Percentiles rank a stretch among this genome's conserved stretches.
phyloP scores from a whole-genome alignment of 2,888 invertebrate genomes.

The Andrena bicolor region DNA sequence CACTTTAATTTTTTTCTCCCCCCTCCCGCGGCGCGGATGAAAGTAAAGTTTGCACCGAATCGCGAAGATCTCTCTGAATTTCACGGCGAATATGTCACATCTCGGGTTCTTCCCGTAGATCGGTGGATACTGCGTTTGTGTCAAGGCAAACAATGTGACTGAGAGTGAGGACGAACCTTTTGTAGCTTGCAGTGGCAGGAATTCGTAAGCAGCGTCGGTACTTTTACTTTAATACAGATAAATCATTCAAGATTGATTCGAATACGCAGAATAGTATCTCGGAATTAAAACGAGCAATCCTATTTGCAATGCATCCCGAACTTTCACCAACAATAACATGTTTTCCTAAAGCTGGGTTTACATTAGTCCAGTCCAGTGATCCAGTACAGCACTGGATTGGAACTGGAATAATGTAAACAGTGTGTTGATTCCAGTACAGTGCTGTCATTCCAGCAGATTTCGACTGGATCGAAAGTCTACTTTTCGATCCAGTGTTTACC shows the following conservation, averaged over 20 bases:
- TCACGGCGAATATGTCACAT: constrained; percentile 3
- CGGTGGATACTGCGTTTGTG: background rate
- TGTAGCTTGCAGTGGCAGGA: background rate
- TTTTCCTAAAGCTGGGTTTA: no score
- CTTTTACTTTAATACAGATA: background rate
- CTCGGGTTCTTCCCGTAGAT: background rate
- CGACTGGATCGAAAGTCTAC: no score
- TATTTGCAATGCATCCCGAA: constrained; percentile 16
- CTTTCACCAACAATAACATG: constrained; percentile 27
- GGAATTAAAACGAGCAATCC: constrained; percentile 2
- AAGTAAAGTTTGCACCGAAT: constrained; percentile 52
- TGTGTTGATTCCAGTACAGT: no score
- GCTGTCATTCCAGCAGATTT: no score
- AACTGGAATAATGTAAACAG: no score
- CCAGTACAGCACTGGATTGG: no score
- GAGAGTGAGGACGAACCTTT: background rate
- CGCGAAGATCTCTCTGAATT: constrained; percentile 38
- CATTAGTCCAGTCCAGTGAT: no score
- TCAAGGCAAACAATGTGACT: background rate
- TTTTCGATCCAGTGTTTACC: no score
- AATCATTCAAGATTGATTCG: background rate
- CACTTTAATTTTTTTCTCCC: constrained; percentile 54
- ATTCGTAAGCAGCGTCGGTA: background rate
- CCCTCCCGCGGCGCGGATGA: constrained; percentile 49
- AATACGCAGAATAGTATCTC: background rate